These are phyloP conservation scores for Nesospiza acunhae DNA, from an alignment of 2,113 vertebrate genomes.

Conservation along the genomic window DNA sequence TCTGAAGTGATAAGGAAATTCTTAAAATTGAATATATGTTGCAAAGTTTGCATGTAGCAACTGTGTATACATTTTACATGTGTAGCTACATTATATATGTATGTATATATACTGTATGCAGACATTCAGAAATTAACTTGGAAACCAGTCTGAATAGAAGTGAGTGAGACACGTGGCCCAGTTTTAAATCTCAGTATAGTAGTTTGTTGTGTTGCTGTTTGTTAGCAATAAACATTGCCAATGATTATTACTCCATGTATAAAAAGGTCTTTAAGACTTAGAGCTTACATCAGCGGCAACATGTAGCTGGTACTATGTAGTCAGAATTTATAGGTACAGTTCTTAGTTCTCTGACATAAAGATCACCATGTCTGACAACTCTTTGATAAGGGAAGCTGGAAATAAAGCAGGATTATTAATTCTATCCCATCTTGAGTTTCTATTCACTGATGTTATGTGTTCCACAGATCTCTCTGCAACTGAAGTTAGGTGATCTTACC, in stretches of 20 bases:
- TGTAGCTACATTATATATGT: no score
- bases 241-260: not conserved
- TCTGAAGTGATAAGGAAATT: not conserved
- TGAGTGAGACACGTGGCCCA: not conserved
- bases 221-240: not conserved
- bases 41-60: not conserved
- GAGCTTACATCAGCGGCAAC: not conserved
- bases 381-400: not conserved
- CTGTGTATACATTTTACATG: not conserved
- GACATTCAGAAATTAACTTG: not conserved
- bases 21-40: not conserved
- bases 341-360: not conserved
- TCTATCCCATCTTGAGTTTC: not conserved
- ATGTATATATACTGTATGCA: rapidly evolving
- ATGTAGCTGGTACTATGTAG: not conserved
- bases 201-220: not conserved
- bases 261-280: not conserved
- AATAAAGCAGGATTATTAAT: not conserved
- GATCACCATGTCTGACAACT: not conserved
- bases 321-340: not conserved
- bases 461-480: not conserved
- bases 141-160: not conserved
- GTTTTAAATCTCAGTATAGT: not conserved
- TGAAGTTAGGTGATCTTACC: not conserved
- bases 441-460: not conserved